Conservation (phyloP, 2,113 vertebrate genomes). For the Aix galericulata region DNA sequence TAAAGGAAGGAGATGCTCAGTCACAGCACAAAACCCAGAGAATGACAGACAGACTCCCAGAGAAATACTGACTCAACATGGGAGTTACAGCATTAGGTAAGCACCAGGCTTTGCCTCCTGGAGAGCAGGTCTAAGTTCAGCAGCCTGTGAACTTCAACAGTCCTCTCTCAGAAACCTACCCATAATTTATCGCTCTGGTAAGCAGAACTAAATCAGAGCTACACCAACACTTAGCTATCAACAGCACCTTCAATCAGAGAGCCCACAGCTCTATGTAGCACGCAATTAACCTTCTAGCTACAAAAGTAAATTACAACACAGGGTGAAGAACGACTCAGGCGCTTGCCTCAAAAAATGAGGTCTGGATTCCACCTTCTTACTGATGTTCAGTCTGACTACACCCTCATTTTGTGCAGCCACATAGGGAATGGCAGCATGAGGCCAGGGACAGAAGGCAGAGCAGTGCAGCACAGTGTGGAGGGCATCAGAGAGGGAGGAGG, state of each 20-base stretch:
- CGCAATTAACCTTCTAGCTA: constrained; percentile 36
- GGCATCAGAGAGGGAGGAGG: neutral
- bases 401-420: neutral
- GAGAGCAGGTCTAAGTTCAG: neutral
- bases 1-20: neutral
- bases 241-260: constrained; percentile 39
- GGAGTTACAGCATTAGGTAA: neutral
- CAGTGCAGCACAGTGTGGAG: no score
- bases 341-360: neutral
- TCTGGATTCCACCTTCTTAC: neutral
- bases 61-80: neutral
- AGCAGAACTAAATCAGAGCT: constrained; percentile 38
- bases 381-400: neutral
- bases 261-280: constrained; percentile 6
- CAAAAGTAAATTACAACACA: constrained; percentile 12
- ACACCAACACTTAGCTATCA: constrained; percentile 21
- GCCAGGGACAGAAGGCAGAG: neutral
- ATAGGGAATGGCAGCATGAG: neutral
- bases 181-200: constrained; percentile 40
- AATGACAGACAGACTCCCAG: neutral
- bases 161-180: neutral
- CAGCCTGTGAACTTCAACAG: constrained; percentile 8
- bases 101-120: neutral
- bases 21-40: neutral
- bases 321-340: neutral